Percentiles rank a stretch among this genome's conserved stretches.
Conservation (phyloP, 2,888 invertebrate species). For the Listrodromus nycthemerus region DNA sequence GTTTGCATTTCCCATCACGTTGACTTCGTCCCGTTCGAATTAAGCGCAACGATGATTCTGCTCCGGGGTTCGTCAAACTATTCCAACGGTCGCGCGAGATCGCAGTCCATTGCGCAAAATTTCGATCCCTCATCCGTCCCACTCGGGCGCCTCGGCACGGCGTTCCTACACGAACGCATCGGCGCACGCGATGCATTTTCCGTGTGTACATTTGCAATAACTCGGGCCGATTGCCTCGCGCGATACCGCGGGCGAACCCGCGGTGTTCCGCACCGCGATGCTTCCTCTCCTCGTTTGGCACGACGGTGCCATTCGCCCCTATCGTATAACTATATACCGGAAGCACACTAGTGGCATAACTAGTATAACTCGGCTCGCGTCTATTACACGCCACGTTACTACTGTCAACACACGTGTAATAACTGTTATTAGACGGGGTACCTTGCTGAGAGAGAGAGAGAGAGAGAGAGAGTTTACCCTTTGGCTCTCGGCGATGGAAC, state of each 20-base stretch:
- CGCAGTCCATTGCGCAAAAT: not conserved
- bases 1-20: constrained; percentile 78
- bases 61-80: constrained; percentile 28
- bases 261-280: constrained; percentile 27
- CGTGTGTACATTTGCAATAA: constrained; percentile 53
- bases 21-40: constrained; percentile 72
- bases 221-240: constrained; percentile 14
- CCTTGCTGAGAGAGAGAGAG: constrained; percentile 54
- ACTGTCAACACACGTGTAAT: constrained; percentile 81
- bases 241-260: constrained; percentile 34
- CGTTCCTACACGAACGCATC: constrained; percentile 31
- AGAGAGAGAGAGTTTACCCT: constrained; percentile 71
- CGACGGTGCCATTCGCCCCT: constrained; percentile 52
- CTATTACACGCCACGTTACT: constrained; percentile 79
- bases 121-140: not conserved
- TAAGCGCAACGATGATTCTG: constrained; percentile 44
- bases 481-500: constrained; percentile 61
- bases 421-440: constrained; percentile 80
- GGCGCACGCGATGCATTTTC: constrained; percentile 37
- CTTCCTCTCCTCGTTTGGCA: constrained; percentile 7
- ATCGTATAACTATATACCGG: constrained; percentile 56
- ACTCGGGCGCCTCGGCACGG: not conserved
- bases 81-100: constrained; percentile 23
- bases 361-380: constrained; percentile 61
- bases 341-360: constrained; percentile 32